Conservation (phyloP, 2,888 invertebrate genomes). For the Ommatoiulus sabulosus region DNA sequence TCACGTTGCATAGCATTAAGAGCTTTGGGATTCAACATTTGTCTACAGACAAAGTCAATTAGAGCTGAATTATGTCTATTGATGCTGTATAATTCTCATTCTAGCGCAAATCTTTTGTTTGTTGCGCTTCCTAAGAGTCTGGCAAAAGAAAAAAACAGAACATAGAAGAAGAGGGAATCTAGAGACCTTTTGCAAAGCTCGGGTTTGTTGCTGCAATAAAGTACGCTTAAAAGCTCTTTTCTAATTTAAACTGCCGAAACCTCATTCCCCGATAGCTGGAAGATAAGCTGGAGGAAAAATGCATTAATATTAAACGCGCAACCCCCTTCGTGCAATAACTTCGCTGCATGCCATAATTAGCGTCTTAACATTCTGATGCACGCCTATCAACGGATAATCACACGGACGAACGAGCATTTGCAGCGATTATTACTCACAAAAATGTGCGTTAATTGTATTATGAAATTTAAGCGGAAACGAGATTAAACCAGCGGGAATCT, state of each 20-base stretch:
- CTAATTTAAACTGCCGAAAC: not conserved
- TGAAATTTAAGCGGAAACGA: slow-evolving; percentile 36
- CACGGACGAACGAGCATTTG: slow-evolving; percentile 13
- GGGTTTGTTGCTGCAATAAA: not conserved
- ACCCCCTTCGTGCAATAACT: slow-evolving; percentile 6
- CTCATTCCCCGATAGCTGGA: not conserved
- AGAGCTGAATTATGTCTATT: slow-evolving; percentile 17
- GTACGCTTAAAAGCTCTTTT: not conserved
- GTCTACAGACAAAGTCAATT: slow-evolving; percentile 7
- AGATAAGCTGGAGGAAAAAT: not conserved
- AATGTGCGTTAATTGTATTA: slow-evolving; percentile 29
- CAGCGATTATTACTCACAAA: not conserved
- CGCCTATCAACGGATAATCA: slow-evolving; percentile 21
- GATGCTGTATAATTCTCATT: not conserved
- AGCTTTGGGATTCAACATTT: not conserved
- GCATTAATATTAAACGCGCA: not conserved
- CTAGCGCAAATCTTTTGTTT: slow-evolving; percentile 8
- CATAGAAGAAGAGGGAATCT: not conserved
- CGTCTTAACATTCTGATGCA: slow-evolving; percentile 23
- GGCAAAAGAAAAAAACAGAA: not conserved
- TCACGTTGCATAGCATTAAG: slow-evolving; percentile 17
- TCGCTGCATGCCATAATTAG: slow-evolving; percentile 15
- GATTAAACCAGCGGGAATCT: slow-evolving; percentile 30
- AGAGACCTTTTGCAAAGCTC: not conserved
- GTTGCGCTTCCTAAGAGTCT: not conserved